These are phyloP conservation scores for Camponotus pennsylvanicus DNA, from an alignment of 1,140 invertebrate genomes.

Conservation along the genomic window DNA sequence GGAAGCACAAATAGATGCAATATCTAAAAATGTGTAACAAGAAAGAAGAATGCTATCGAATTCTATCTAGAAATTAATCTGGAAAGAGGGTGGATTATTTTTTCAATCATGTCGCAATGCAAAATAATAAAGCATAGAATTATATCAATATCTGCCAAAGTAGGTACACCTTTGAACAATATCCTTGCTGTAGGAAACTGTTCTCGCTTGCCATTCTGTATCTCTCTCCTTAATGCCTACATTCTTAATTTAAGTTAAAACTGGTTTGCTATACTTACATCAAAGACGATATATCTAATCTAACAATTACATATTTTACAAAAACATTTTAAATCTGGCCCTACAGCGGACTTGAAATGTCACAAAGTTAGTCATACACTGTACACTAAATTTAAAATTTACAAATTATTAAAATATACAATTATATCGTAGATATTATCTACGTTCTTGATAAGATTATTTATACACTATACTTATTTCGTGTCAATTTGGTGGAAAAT, in stretches of 20 bases:
- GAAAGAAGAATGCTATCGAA: slow-evolving; percentile 65
- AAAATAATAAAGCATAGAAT: slow-evolving; percentile 67
- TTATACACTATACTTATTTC: slow-evolving; percentile 24
- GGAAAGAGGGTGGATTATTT: slow-evolving; percentile 12
- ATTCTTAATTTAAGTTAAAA: slow-evolving; percentile 73
- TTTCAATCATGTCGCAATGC: neutral
- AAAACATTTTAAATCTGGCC: slow-evolving; percentile 78
- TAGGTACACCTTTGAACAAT: slow-evolving; percentile 79
- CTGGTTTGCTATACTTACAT: slow-evolving; percentile 76
- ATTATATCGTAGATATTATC: slow-evolving; percentile 10
- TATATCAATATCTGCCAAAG: slow-evolving; percentile 84
- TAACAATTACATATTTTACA: slow-evolving; percentile 84
- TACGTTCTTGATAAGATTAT: slow-evolving; percentile 27
- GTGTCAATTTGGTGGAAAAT: neutral
- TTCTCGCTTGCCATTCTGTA: slow-evolving; percentile 73
- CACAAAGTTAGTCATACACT: slow-evolving; percentile 77
- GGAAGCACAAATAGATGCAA: slow-evolving; percentile 79
- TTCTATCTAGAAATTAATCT: slow-evolving; percentile 12
- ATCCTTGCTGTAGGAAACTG: slow-evolving; percentile 68
- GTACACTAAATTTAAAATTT: slow-evolving; percentile 78
- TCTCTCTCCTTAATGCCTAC: slow-evolving; percentile 71
- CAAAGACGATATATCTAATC: slow-evolving; percentile 76
- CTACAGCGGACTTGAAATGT: slow-evolving; percentile 76
- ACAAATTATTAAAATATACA: slow-evolving; percentile 62
- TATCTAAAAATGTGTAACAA: slow-evolving; percentile 71